Evolutionary conservation across 2,113 vertebrate species (phyloP).

Genomic region (Semicossyphus pulcher): DNA sequence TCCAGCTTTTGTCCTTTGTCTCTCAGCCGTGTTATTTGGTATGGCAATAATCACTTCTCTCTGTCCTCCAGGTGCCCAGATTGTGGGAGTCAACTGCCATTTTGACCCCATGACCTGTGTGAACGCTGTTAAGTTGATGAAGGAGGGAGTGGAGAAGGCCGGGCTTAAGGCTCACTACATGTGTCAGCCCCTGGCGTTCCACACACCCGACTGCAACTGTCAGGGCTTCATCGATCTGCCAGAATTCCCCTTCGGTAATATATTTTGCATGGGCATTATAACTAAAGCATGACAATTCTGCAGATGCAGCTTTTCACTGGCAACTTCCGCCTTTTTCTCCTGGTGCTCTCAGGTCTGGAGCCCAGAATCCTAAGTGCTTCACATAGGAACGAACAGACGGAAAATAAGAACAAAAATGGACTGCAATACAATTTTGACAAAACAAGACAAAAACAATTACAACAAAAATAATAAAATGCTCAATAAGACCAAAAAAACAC

Average conservation of each 20-base stretch:
- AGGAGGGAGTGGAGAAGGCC: slow-evolving; percentile 90
- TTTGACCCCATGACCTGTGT: slow-evolving; percentile 92
- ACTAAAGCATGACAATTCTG: not conserved
- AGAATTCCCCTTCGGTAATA: slow-evolving; percentile 96
- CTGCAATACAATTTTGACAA: not conserved
- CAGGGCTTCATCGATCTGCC: slow-evolving; percentile 97
- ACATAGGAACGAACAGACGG: too few relatives aligned
- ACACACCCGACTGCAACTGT: slow-evolving; percentile 94
- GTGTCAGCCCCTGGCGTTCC: slow-evolving; percentile 93
- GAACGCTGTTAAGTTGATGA: slow-evolving; percentile 92
- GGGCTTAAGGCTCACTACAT: slow-evolving; percentile 93
- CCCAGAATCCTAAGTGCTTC: too few relatives aligned
- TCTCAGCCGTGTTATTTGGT: too few relatives aligned
- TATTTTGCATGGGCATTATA: not conserved
- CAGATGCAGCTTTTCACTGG: not conserved
- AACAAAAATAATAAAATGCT: not conserved
- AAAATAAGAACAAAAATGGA: too few relatives aligned
- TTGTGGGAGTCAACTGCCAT: slow-evolving; percentile 97
- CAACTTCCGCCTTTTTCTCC: not conserved
- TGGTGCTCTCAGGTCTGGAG: slow-evolving; percentile 80
- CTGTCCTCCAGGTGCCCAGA: slow-evolving; percentile 88
- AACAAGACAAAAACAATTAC: not conserved
- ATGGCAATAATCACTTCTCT: slow-evolving; percentile 85
- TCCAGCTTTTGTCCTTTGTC: too few relatives aligned
- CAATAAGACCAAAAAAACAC: too few relatives aligned